Percentiles rank a stretch among this genome's conserved stretches.
These are phyloP conservation scores for Lithophane ornitopus DNA, from an alignment of 2,888 invertebrate species.

Conservation along the genomic window DNA sequence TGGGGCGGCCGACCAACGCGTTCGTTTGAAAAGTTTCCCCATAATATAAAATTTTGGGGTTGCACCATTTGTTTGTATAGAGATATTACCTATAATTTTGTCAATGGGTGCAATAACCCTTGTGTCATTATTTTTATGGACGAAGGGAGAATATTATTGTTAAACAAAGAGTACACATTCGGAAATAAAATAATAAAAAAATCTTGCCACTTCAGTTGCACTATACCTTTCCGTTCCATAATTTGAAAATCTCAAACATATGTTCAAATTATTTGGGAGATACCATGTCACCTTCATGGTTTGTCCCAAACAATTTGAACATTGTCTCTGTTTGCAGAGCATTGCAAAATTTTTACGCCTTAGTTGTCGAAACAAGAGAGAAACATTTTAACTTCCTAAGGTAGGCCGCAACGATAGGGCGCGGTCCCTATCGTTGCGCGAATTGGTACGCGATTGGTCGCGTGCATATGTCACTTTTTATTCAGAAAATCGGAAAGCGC, in stretches of 20 bases:
- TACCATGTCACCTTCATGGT: neutral
- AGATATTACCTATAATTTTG: slow-evolving; percentile 46
- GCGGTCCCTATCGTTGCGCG: too few species aligned
- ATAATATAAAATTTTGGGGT: slow-evolving; percentile 55
- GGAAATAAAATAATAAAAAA: too few species aligned
- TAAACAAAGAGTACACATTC: slow-evolving; percentile 12
- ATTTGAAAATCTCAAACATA: neutral
- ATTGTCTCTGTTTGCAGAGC: too few species aligned
- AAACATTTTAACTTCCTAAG: neutral
- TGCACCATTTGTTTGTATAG: slow-evolving; percentile 51
- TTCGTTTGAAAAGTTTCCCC: slow-evolving; percentile 47
- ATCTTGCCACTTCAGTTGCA: neutral
- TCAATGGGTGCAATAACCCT: slow-evolving; percentile 32
- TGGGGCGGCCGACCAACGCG: slow-evolving; percentile 59
- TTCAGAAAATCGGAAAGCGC: too few species aligned
- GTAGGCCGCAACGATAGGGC: too few species aligned
- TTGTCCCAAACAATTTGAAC: too few species aligned
- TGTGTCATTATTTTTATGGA: slow-evolving; percentile 24
- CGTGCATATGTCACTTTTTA: too few species aligned
- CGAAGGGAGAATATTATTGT: neutral
- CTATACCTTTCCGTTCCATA: neutral
- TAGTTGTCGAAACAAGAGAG: neutral
- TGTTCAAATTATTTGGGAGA: neutral
- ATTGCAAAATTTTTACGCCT: neutral
- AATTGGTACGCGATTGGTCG: too few species aligned